Evolutionary conservation across 2,113 vertebrate genomes (phyloP).

Genomic region (Pogona vitticeps): DNA sequence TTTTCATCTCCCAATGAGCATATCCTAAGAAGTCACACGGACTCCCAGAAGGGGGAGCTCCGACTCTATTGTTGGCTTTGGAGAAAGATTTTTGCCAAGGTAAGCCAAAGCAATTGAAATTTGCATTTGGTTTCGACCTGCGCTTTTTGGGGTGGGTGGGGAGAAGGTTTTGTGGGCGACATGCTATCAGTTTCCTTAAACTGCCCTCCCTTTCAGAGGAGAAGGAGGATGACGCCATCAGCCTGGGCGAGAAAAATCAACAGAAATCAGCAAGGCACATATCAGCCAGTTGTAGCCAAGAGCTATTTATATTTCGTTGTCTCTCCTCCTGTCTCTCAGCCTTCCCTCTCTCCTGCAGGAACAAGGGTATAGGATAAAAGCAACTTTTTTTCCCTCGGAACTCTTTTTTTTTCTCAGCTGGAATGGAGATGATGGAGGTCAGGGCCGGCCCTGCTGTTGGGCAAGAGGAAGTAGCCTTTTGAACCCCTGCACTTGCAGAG

Average conservation of each 20-base stretch:
- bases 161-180: neutral
- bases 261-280: no score
- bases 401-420: neutral
- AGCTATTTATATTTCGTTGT: neutral
- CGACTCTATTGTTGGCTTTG: conserved; percentile 68
- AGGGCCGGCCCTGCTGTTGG: neutral
- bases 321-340: no score
- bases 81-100: neutral
- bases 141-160: neutral
- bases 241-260: neutral
- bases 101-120: conserved; percentile 8
- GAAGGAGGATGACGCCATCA: neutral
- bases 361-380: neutral
- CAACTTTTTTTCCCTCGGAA: neutral
- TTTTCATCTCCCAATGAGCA: conserved; percentile 22
- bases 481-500: no score
- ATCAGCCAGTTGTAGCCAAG: no score
- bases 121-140: conserved; percentile 45
- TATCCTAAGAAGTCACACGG: conserved; percentile 29
- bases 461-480: neutral
- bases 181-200: neutral
- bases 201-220: neutral
- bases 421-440: neutral
- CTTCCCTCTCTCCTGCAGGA: neutral
- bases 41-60: conserved; percentile 80